phyloP scores from a whole-genome alignment of 2,888 invertebrate genomes.

The Hyposoter dolosus region DNA sequence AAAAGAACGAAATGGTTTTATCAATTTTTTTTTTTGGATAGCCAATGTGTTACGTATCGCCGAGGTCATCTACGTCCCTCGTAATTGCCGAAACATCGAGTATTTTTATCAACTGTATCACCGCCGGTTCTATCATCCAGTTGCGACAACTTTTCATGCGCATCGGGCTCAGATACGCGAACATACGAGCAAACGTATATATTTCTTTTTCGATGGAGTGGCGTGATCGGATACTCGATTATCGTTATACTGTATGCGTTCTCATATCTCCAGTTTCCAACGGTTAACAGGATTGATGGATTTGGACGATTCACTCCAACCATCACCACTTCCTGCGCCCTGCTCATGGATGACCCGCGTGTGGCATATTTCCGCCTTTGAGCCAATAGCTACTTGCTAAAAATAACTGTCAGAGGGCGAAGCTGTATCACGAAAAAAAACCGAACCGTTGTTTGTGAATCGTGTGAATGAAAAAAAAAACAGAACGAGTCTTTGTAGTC shows the following conservation, averaged over 20 bases:
- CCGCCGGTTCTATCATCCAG: slow-evolving; percentile 9
- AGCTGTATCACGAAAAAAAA: slow-evolving; percentile 23
- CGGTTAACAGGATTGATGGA: slow-evolving; percentile 57
- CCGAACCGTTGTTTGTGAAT: neutral
- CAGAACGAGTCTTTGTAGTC: neutral
- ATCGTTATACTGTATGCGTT: slow-evolving; percentile 38
- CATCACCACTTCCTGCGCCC: slow-evolving; percentile 5
- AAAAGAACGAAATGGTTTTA: neutral
- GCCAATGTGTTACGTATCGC: neutral
- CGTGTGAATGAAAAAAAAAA: neutral
- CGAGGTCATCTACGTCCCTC: slow-evolving; percentile 13
- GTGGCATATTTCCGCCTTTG: neutral
- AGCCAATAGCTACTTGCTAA: slow-evolving; percentile 30
- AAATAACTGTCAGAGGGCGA: slow-evolving; percentile 11
- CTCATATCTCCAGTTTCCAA: slow-evolving; percentile 29
- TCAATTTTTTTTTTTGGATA: neutral
- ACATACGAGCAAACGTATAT: neutral
- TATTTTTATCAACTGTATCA: slow-evolving; percentile 17
- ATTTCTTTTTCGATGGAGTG: slow-evolving; percentile 37
- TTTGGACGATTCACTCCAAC: slow-evolving; percentile 40
- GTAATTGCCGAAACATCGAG: slow-evolving; percentile 44
- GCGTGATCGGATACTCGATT: slow-evolving; percentile 50
- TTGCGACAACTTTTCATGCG: slow-evolving; percentile 29
- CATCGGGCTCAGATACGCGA: neutral
- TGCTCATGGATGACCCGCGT: neutral